Evolutionary conservation across 2,113 vertebrate species (phyloP), one percentile per base, ranked within the genome.

Genomic region (Cheirogaleus medius): DNA sequence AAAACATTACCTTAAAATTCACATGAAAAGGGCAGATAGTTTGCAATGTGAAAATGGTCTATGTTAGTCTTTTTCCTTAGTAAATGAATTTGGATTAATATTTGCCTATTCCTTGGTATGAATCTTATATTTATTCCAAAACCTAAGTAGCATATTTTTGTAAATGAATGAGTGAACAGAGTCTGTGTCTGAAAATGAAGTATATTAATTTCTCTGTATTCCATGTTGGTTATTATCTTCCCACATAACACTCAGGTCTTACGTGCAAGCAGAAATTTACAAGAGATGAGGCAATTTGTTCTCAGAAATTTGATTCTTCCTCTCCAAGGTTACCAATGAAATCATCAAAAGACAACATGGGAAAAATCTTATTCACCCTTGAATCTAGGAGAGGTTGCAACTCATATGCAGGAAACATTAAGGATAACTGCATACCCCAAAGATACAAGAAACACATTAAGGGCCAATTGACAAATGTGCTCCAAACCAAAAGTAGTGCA

Each of bases 1-100:
- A 58, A 95, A 84, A 77, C 76, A 64, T 90, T 92, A 11, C 39
- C n/a, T 93, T 94, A 80, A 56, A 68, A 58, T 44, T 78, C 23
- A 42, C 8, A 84, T 64, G 56, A 73, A 95, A 90, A 87, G 13
- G 6, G 71, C 17, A 76, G 7, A 49, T 58, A 23, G 47, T 69
- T 78, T 74, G 13, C 6, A 77, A 69, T 27, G 14, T 87, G 54
- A 83, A 74, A 71, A 66, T 87, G 20, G 10, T 68, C 21, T 47
- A 39, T 47, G 90, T 94, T 63, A 49, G 20, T 63, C 54, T 92
- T 52, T 66, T 77, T 47, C 32, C n/a, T 85, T 89, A 39, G 44
- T 12, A 73, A 90, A 94, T 91, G 42, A 88, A 80, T 78, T 87
- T 73, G 14, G 10, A 80, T 73, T 47, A 54, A 39, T 68, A 49